These are phyloP conservation scores for Strix aluco DNA, from an alignment of 2,113 vertebrate genomes.

Conservation along the genomic window DNA sequence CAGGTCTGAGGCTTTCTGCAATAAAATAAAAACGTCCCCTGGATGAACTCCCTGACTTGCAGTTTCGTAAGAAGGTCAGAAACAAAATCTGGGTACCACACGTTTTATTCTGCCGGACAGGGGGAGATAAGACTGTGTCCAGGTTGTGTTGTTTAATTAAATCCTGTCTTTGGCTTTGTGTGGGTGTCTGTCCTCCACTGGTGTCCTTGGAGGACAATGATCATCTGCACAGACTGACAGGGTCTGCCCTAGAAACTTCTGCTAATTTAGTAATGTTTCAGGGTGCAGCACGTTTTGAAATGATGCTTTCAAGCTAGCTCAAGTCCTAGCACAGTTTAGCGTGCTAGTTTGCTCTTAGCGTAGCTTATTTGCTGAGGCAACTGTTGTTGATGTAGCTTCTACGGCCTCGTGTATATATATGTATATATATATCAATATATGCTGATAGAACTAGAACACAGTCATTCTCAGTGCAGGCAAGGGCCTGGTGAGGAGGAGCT, in stretches of 20 bases:
- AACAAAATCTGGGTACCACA: accelerated
- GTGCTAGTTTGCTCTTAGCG: accelerated
- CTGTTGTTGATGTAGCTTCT: neutral
- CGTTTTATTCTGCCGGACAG: accelerated
- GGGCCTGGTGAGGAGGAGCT: neutral
- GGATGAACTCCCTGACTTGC: neutral
- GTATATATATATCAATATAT: accelerated
- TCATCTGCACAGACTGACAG: neutral
- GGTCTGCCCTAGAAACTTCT: neutral
- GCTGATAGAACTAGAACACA: neutral
- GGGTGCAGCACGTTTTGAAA: accelerated
- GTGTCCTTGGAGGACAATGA: no score
- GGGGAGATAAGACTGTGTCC: neutral
- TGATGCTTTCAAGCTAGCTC: neutral
- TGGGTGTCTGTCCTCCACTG: neutral
- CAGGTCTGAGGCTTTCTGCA: neutral
- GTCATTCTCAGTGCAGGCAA: neutral
- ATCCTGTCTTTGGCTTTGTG: accelerated
- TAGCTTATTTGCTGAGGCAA: neutral
- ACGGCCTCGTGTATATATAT: accelerated
- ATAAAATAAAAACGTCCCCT: neutral
- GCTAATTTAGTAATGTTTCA: accelerated
- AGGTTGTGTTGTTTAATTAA: neutral
- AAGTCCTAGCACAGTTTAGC: neutral
- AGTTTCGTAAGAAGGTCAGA: neutral